Conservation (phyloP, 1,140 invertebrate genomes). For the Cheumatopsyche charites region DNA sequence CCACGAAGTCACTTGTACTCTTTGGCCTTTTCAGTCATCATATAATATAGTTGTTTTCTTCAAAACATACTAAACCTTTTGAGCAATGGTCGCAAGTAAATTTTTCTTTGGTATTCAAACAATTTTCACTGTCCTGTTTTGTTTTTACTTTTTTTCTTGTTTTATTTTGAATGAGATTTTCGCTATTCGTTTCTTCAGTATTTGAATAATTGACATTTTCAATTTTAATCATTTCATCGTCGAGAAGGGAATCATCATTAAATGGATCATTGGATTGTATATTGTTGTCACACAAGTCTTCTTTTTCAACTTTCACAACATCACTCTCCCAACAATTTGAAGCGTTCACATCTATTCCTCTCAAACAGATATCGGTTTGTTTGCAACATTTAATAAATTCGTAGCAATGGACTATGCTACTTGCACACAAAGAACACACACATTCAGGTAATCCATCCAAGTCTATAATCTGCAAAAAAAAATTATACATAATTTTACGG, state of each 20-base stretch:
- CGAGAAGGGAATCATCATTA: background rate
- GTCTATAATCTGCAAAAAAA: conserved; percentile 11
- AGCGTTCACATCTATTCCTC: background rate
- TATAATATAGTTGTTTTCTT: too few relatives aligned
- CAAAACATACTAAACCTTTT: conserved; percentile 33
- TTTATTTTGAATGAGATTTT: background rate
- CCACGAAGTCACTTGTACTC: too few relatives aligned
- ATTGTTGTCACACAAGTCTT: background rate
- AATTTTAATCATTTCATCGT: background rate
- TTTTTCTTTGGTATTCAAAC: conserved; percentile 41
- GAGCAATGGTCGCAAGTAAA: conserved; percentile 41
- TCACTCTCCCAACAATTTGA: conserved; percentile 2
- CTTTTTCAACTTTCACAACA: too few relatives aligned
- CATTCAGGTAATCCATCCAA: conserved; percentile 10
- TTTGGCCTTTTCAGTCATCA: too few relatives aligned
- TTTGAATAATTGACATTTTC: background rate
- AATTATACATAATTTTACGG: background rate
- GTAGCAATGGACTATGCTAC: conserved; percentile 13
- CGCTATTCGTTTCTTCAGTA: background rate
- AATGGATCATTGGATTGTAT: background rate
- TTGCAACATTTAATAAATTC: conserved; percentile 30
- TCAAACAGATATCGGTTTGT: conserved; percentile 7
- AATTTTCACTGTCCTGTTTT: conserved; percentile 35
- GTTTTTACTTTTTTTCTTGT: conserved; percentile 38
- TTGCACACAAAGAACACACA: conserved; percentile 12